phyloP scores from a whole-genome alignment of 2,113 vertebrate species.

The Danionella cerebrum region DNA sequence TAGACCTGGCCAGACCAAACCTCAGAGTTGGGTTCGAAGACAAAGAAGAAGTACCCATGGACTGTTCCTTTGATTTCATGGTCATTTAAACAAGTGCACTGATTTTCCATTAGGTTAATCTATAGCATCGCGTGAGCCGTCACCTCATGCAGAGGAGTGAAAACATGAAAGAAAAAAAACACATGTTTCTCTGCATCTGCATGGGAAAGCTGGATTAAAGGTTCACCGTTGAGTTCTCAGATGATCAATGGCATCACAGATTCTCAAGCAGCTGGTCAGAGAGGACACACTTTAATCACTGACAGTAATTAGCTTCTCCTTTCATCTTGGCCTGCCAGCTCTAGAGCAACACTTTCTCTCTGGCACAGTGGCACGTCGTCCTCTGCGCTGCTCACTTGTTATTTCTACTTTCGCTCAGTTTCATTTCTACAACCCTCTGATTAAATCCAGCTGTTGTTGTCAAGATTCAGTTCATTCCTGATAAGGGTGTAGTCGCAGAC shows the following conservation, averaged over 20 bases:
- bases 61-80: too few species aligned
- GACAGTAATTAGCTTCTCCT: constrained; percentile 30
- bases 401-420: neutral
- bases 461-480: constrained; percentile 21
- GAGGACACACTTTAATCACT: constrained; percentile 35
- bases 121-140: neutral
- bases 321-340: constrained; percentile 8
- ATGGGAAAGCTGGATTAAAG: neutral
- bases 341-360: neutral
- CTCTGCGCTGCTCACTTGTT: too few species aligned
- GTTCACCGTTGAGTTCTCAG: neutral
- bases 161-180: neutral
- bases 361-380: neutral
- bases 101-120: neutral
- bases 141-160: neutral
- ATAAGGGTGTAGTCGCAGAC: constrained; percentile 28
- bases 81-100: neutral
- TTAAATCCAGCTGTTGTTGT: neutral
- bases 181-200: neutral
- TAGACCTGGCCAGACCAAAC: too few species aligned
- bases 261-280: constrained; percentile 4
- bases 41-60: too few species aligned
- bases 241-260: constrained; percentile 24
- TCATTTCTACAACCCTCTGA: neutral
- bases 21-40: too few species aligned